Percentiles rank a stretch among this genome's conserved stretches.
These are phyloP conservation scores for Parapristionchus giblindavisi DNA, from an alignment of 2,888 invertebrate species.

Conservation along the genomic window DNA sequence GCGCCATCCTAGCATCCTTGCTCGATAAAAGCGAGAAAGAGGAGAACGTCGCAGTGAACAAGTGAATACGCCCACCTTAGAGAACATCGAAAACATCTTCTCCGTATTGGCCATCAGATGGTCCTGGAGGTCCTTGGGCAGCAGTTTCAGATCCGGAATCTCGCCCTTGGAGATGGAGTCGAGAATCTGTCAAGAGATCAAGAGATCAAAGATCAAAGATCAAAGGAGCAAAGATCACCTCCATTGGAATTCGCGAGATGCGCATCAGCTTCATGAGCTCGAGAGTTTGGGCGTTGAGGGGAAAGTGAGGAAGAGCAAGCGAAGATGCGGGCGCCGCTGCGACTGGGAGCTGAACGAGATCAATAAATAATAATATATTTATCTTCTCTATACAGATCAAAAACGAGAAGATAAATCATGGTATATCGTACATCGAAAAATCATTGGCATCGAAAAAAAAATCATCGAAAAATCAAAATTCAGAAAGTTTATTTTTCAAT, in stretches of 20 bases:
- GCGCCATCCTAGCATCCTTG: slow-evolving; percentile 34
- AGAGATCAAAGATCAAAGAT: not conserved
- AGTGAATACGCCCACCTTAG: not conserved
- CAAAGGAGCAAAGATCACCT: slow-evolving; percentile 28
- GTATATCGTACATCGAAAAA: too few species aligned
- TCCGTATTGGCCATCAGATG: slow-evolving; percentile 62
- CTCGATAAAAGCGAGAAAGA: not conserved
- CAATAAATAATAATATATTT: too few species aligned
- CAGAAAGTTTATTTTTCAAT: too few species aligned
- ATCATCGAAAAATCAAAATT: too few species aligned
- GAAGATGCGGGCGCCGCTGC: not conserved
- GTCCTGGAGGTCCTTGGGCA: slow-evolving; percentile 63
- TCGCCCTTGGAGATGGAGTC: slow-evolving; percentile 59
- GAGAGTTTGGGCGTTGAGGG: slow-evolving; percentile 16
- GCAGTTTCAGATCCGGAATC: slow-evolving; percentile 61
- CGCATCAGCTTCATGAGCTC: slow-evolving; percentile 53
- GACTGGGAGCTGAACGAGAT: not conserved
- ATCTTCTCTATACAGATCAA: too few species aligned
- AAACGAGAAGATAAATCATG: too few species aligned
- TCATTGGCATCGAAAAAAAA: too few species aligned
- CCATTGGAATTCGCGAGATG: slow-evolving; percentile 49
- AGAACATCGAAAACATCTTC: slow-evolving; percentile 52
- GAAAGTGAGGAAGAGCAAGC: not conserved
- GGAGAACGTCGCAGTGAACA: not conserved
- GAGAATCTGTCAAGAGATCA: slow-evolving; percentile 45